Base-by-base conservation (phyloP, 2,113 vertebrate genomes). In the Candoia aspera region DNA sequence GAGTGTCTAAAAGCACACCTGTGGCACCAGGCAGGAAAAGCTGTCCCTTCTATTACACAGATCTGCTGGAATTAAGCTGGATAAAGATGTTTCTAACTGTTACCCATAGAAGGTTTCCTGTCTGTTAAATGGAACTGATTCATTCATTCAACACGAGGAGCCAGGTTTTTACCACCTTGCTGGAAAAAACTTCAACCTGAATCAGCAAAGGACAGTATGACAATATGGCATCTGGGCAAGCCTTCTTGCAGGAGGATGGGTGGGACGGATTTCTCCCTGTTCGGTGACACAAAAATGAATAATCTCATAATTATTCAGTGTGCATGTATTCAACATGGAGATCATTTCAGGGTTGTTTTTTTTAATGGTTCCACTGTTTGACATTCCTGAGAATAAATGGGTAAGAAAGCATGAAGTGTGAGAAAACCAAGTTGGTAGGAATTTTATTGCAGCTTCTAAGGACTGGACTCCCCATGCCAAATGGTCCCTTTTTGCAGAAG, bases 71-170 rank as follows among this genome's bases (percentile, higher is more conserved):
- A 83, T 88, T 83, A 83, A 58, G 86, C 62, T 29, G 84, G 60
- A 87, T 55, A 88, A 91, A 88, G 64, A 64, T 42, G 54, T 92
- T 92, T 15, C 91, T 83, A 57, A 54, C 64, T 58, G 91, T 87
- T 83, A 49, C 86, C 29, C 54, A 53, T 68, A n/a, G n/a, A 88
- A 92, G 91, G 68, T 92, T 79, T 49, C 86, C 91, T 49, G 24
- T 64, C 83, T 53, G 64, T 88, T 92, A 92, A 92, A 88, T 53
- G 54, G 64, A 83, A 88, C 54, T 37, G 86, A 92, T 83, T 87
- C 87, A 33, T 92, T 88, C 64, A 92, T 92, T 60, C 88, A 33
- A n/a, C 29, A 17, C 86, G 33, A n/a, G 86, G 60, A 83, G 64
- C 19, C 64, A 59, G 24, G 57, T 83, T 79, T 84, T 53, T 88